phyloP scores from a whole-genome alignment of 92 coral and sea anemone genomes.

The Epizoanthus scotinus region DNA sequence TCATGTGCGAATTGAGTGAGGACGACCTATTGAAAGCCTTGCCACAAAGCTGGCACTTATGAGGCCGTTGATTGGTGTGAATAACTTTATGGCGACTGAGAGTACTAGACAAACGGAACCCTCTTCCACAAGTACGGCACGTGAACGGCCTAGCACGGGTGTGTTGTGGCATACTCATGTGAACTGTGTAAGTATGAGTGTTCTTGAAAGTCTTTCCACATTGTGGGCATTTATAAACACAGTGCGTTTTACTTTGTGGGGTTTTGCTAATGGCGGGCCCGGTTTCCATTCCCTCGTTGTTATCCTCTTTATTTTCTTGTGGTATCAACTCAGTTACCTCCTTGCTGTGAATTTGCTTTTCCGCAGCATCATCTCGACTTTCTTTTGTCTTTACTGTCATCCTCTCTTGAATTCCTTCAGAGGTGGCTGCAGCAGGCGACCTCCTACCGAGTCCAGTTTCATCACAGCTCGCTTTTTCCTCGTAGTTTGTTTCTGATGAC shows the following conservation, averaged over 20 bases:
- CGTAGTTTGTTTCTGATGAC: background rate
- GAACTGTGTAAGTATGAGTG: conserved; percentile 33
- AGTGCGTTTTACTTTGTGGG: background rate
- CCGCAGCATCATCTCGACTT: too few species aligned
- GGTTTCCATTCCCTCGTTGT: too few species aligned
- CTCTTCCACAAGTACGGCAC: conserved; percentile 49
- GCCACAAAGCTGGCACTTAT: conserved; percentile 38
- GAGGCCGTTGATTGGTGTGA: conserved; percentile 51
- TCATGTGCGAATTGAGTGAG: conserved; percentile 40
- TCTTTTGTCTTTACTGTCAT: too few species aligned
- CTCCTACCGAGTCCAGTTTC: background rate
- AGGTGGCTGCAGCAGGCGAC: background rate
- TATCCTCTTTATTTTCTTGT: too few species aligned
- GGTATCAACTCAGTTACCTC: too few species aligned
- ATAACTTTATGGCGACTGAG: conserved; percentile 49
- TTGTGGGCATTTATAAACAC: conserved; percentile 30
- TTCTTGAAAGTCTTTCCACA: conserved; percentile 46
- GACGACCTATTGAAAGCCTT: conserved; percentile 50
- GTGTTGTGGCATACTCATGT: conserved; percentile 50
- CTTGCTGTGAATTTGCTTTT: too few species aligned
- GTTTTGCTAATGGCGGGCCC: background rate
- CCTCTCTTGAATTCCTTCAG: background rate
- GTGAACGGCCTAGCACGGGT: conserved; percentile 40
- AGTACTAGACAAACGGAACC: conserved; percentile 52
- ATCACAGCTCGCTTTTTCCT: background rate